phyloP scores from a whole-genome alignment of 2,888 invertebrate species.

The Stegana nigrithorax region DNA sequence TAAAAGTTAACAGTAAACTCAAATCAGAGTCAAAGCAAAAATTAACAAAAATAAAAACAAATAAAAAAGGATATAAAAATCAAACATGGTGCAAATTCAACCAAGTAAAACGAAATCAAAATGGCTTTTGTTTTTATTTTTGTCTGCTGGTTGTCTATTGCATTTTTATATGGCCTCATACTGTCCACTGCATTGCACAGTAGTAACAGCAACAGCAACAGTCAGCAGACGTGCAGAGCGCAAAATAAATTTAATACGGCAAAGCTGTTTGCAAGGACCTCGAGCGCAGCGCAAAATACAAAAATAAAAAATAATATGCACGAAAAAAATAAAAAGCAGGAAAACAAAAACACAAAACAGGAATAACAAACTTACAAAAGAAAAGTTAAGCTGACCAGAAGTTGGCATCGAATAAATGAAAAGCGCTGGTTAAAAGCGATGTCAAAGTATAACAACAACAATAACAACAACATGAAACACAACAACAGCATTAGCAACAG shows the following conservation, averaged over 20 bases:
- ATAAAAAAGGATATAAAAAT: not conserved
- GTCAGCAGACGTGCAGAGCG: not conserved
- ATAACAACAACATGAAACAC: constrained; percentile 28
- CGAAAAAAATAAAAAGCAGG: constrained; percentile 1
- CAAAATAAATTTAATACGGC: not conserved
- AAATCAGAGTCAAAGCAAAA: constrained; percentile 4
- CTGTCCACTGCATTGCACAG: not conserved
- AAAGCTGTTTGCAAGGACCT: constrained; percentile 1
- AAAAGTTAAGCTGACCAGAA: not conserved
- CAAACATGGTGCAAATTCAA: not conserved
- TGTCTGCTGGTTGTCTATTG: constrained; percentile 18
- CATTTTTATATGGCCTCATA: constrained; percentile 3
- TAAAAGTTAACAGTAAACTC: not conserved
- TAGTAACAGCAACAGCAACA: not conserved
- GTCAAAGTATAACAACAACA: not conserved
- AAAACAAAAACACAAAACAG: not conserved
- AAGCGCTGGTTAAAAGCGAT: not conserved
- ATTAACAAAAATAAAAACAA: not conserved
- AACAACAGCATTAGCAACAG: constrained; percentile 24
- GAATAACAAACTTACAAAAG: constrained; percentile 8
- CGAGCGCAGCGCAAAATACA: not conserved
- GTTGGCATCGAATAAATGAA: not conserved
- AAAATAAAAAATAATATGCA: not conserved
- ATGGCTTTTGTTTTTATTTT: constrained; percentile 16
- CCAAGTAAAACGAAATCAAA: not conserved